Base-by-base conservation (phyloP, 2,113 vertebrate genomes). In the western clawed frog (Xenopus tropicalis) region DNA sequence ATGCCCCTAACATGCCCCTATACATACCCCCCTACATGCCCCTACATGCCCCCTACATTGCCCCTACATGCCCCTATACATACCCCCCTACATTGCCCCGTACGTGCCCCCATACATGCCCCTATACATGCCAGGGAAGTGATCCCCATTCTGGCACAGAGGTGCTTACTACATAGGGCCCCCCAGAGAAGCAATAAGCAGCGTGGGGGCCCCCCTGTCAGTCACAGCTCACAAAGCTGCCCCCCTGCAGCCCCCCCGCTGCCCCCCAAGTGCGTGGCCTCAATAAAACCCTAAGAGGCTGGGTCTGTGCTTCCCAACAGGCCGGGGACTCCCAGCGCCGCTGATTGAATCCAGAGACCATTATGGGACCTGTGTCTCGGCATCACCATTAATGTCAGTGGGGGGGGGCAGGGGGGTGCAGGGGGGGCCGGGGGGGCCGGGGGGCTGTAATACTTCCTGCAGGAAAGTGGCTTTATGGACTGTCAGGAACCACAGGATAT, bases 401-500 rank as follows among this genome's bases (percentile, higher is more conserved):
- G n/a, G 42, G 65, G 37, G 69, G 43, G 7, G 13, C 43, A 44
- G 43, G 43, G 43, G 56, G 58, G 65, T 17, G 20, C 0, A n/a
- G 37, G 69, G 37, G 69, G 43, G 7, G 13, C 43, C 6, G 43
- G 43, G 43, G 56, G 59, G 46, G 14, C 14, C 0, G 16, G 42
- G 69, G 57, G 59, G 59, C 24, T 6, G 44, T 12, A 14, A 51
- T 25, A n/a, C 43, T 72, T 72, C 70, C 70, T 71, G 61, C 70
- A 37, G 70, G 59, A 72, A 63, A 72, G 61, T 54, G 61, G 70
- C 59, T 72, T 72, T 72, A 72, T 63, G 70, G 59, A 63, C 70
- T 72, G 70, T 64, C 70, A 72, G 16, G n/a, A 72, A 72, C 70
- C 59, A 63, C 59, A 63, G 70, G 70, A 72, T 72, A 72, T 72